Evolutionary conservation across 2,113 vertebrate species (phyloP).

Genomic region (Larimichthys crocea): DNA sequence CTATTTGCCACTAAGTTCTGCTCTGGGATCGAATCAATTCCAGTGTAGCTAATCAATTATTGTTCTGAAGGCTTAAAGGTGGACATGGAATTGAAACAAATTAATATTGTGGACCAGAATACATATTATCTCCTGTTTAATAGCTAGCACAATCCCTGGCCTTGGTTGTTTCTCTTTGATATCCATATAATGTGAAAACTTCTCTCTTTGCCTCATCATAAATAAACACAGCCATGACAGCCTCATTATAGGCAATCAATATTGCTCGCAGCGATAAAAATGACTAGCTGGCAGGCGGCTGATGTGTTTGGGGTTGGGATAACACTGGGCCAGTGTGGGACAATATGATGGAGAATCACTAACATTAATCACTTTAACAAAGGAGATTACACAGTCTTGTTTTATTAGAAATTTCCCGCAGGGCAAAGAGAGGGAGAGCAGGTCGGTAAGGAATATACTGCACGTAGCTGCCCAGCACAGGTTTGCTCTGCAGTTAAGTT

Average conservation of each 20-base stretch:
- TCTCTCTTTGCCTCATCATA: slow-evolving; percentile 50
- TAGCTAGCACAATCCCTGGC: not conserved
- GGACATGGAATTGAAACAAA: slow-evolving; percentile 31
- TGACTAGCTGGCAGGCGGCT: slow-evolving; percentile 5
- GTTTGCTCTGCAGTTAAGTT: slow-evolving; percentile 42
- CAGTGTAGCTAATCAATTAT: slow-evolving; percentile 48
- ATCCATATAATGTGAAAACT: slow-evolving; percentile 31
- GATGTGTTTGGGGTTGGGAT: slow-evolving; percentile 36
- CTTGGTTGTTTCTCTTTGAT: slow-evolving; percentile 40
- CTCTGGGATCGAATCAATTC: slow-evolving; percentile 37
- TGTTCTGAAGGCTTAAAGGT: slow-evolving; percentile 24
- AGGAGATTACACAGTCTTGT: slow-evolving; percentile 50
- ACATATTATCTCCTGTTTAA: slow-evolving; percentile 17
- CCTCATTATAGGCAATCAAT: slow-evolving; percentile 70
- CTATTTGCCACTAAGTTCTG: slow-evolving; percentile 35
- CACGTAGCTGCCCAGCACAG: slow-evolving; percentile 24
- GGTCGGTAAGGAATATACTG: slow-evolving; percentile 23
- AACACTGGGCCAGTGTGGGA: slow-evolving; percentile 32
- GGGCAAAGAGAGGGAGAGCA: slow-evolving; percentile 29
- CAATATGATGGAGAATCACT: slow-evolving; percentile 63
- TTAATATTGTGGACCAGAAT: slow-evolving; percentile 22
- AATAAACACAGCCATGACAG: slow-evolving; percentile 57
- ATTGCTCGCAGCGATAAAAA: slow-evolving; percentile 54
- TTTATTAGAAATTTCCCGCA: slow-evolving; percentile 61
- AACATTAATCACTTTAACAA: slow-evolving; percentile 64